Percentiles rank a stretch among this genome's conserved stretches.
Conservation (phyloP, 2,888 invertebrate species). For the Conops quadrifasciatus region DNA sequence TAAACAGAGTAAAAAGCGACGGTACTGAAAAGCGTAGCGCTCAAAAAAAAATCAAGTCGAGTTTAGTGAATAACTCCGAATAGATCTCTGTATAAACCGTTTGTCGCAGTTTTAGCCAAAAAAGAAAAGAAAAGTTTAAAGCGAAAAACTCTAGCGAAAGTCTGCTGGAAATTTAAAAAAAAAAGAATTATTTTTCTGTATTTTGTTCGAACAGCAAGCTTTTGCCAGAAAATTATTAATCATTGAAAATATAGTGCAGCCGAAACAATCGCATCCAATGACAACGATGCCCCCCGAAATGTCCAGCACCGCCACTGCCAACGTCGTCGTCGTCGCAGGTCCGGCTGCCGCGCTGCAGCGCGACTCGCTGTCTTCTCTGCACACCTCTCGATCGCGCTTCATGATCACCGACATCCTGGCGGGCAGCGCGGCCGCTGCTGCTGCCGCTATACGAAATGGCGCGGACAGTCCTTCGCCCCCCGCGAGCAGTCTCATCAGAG, state of each 20-base stretch:
- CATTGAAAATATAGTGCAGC: neutral
- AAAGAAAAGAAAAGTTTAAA: neutral
- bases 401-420: constrained; percentile 91
- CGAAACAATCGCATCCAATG: constrained; percentile 48
- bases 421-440: constrained; percentile 67
- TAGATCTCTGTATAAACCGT: neutral
- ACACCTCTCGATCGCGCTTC: constrained; percentile 80
- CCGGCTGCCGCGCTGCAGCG: constrained; percentile 46
- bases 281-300: constrained; percentile 63
- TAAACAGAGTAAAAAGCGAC: constrained; percentile 29
- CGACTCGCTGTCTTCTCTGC: constrained; percentile 69
- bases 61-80: constrained; percentile 5
- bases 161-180: neutral
- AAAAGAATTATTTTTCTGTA: too few species aligned
- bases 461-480: constrained; percentile 38
- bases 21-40: constrained; percentile 18
- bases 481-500: constrained; percentile 35
- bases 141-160: neutral
- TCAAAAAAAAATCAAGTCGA: too few species aligned
- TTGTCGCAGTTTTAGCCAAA: neutral
- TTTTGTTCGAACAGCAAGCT: neutral
- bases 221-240: constrained; percentile 15
- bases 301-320: constrained; percentile 54
- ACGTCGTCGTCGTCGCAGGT: constrained; percentile 38
- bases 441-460: constrained; percentile 53